Base-by-base conservation (phyloP, 2,888 invertebrate species). In the Cheilosia impressa region DNA sequence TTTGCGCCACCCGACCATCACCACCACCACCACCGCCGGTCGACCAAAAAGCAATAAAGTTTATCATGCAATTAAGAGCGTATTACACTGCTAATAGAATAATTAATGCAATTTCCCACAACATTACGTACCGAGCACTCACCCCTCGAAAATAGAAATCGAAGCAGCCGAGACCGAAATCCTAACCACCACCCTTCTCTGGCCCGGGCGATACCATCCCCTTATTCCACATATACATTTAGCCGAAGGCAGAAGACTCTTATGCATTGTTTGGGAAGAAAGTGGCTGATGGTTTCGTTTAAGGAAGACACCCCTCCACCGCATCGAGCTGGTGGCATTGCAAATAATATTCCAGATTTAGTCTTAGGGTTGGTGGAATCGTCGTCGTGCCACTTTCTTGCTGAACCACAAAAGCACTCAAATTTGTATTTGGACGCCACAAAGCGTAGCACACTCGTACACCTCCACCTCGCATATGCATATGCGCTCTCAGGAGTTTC, bases 21-120 rank as follows among this genome's bases (percentile, higher is more conserved):
- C 4, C 38, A 13, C 41, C 50, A 34, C n/a, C 31, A 47, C 41
- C 41, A 2, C 31, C 47, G 45, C 63, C 71, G 82, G 53, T 81
- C 72, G 79, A 84, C 87, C 87, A 89, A 89, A 89, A 90, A 90
- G 91, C 91, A 92, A 92, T 92, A 91, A 92, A 91, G 90, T 92
- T 92, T 91, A 92, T 92, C 92, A 91, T 91, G 90, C 92, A 92
- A 92, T 92, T 92, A 92, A 91, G 91, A 90, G 89, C 90, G 92
- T 91, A 92, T 92, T 92, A 92, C 90, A 90, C 90, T 90, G 90
- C 92, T 92, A 92, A 92, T 92, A 92, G 92, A 92, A 92, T 92
- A 92, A 92, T 92, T 92, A 92, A 92, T 92, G 92, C 92, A 92
- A 92, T 92, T 92, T 92, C 92, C 92, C 92, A 92, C 92, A 92